A percentile compares a stretch with the other conserved stretches of the same genome.
Conservation (phyloP, 2,888 invertebrate species). For the Melolontha melolontha region DNA sequence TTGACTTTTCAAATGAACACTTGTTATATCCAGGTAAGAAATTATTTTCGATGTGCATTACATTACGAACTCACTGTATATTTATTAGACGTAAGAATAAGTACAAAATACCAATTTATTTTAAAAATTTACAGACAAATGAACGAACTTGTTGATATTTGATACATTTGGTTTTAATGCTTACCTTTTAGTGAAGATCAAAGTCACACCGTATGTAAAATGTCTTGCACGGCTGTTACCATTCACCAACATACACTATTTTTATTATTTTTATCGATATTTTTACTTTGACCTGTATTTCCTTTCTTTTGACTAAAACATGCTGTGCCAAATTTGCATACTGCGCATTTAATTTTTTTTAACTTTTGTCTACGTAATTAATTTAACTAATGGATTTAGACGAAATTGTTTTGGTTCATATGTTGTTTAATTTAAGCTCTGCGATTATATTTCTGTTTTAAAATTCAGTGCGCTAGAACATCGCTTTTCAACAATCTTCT, state of each 20-base stretch:
- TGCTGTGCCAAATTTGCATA: slow-evolving; percentile 20
- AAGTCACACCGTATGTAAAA: slow-evolving; percentile 1
- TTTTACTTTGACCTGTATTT: slow-evolving; percentile 31
- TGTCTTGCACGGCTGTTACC: neutral
- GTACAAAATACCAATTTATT: too few relatives aligned
- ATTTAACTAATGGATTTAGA: slow-evolving; percentile 18
- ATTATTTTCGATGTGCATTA: too few relatives aligned
- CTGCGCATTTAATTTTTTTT: slow-evolving; percentile 13
- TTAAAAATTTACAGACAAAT: neutral
- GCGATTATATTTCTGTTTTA: slow-evolving; percentile 6
- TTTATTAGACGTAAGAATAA: too few relatives aligned
- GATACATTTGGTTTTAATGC: slow-evolving; percentile 2
- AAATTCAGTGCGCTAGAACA: neutral
- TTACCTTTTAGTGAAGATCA: slow-evolving; percentile 8
- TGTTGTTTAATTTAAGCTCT: neutral
- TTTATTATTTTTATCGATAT: slow-evolving; percentile 14
- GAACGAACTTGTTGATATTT: slow-evolving; percentile 17
- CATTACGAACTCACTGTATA: too few relatives aligned
- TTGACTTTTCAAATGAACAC: too few relatives aligned
- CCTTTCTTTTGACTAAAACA: neutral
- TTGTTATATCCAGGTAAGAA: too few relatives aligned
- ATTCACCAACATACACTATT: neutral
- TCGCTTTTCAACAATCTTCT: slow-evolving; percentile 1
- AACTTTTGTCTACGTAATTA: slow-evolving; percentile 23
- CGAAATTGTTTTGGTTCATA: neutral